phyloP scores from a whole-genome alignment of 64 coral and sea anemone species.

The Actinia equina region DNA sequence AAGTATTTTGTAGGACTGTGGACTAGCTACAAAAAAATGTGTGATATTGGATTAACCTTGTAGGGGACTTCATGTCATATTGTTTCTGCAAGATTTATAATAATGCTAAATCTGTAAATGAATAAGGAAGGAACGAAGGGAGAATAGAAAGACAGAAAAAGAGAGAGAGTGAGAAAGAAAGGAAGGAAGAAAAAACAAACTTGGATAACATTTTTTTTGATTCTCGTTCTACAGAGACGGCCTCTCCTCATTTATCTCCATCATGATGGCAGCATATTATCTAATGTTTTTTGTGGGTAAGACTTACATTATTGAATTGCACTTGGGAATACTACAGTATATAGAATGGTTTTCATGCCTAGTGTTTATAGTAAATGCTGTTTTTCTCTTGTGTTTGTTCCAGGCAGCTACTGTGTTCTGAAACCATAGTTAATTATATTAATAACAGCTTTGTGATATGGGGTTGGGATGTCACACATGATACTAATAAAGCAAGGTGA shows the following conservation, averaged over 20 bases:
- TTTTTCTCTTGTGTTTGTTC: constrained; percentile 8
- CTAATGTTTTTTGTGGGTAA: constrained; percentile 99
- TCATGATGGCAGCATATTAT: constrained; percentile 94
- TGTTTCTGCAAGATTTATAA: no score
- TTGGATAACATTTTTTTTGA: neutral
- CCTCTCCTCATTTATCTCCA: constrained; percentile 91
- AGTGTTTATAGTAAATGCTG: neutral
- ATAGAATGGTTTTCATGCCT: neutral
- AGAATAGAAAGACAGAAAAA: no score
- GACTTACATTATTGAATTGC: neutral
- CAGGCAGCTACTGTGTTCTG: constrained; percentile 85
- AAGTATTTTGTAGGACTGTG: neutral
- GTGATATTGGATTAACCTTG: no score
- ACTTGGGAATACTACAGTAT: no score
- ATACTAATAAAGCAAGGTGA: constrained; percentile 91
- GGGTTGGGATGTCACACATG: constrained; percentile 96
- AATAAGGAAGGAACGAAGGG: no score
- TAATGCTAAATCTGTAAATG: no score
- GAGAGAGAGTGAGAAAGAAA: no score
- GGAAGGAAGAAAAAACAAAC: neutral
- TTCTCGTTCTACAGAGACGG: constrained; percentile 55
- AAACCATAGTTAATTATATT: constrained; percentile 90
- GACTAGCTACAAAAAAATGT: neutral
- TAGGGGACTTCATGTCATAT: no score
- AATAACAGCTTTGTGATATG: constrained; percentile 89